Conservation (phyloP, 2,113 vertebrate genomes). For the Rostratula benghalensis region DNA sequence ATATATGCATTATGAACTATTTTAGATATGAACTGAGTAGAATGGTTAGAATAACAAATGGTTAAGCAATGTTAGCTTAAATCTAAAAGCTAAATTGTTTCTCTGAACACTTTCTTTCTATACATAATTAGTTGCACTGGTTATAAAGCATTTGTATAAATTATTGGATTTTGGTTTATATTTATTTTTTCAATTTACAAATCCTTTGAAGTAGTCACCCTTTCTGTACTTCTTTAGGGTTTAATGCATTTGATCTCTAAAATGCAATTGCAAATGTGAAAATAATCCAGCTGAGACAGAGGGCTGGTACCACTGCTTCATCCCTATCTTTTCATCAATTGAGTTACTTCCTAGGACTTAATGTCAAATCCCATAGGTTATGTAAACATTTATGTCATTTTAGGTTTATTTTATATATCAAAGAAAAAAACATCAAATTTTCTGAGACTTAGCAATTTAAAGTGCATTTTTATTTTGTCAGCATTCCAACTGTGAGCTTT, state of each 20-base stretch:
- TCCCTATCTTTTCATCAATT: neutral
- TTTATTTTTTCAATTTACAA: conserved; percentile 59
- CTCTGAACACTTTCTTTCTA: neutral
- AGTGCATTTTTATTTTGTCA: neutral
- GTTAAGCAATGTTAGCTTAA: conserved; percentile 20
- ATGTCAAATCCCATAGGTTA: neutral
- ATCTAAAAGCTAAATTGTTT: conserved; percentile 32
- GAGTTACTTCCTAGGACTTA: neutral
- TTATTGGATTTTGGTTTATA: conserved; percentile 1
- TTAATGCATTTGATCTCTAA: conserved; percentile 58
- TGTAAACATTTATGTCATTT: neutral
- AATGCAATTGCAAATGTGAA: conserved; percentile 9
- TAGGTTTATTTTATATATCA: neutral
- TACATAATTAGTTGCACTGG: neutral
- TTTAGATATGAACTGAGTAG: conserved; percentile 37
- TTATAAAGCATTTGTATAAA: conserved; percentile 31
- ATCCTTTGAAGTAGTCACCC: conserved; percentile 34
- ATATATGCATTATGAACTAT: conserved; percentile 62
- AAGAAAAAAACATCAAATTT: conserved; percentile 1
- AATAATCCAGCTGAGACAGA: neutral
- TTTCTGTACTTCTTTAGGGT: neutral
- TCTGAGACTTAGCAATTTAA: neutral
- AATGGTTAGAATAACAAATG: conserved; percentile 48
- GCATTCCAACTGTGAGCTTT: neutral
- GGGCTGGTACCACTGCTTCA: neutral